phyloP scores from a whole-genome alignment of 64 coral and sea anemone species.

The Orbicella faveolata region DNA sequence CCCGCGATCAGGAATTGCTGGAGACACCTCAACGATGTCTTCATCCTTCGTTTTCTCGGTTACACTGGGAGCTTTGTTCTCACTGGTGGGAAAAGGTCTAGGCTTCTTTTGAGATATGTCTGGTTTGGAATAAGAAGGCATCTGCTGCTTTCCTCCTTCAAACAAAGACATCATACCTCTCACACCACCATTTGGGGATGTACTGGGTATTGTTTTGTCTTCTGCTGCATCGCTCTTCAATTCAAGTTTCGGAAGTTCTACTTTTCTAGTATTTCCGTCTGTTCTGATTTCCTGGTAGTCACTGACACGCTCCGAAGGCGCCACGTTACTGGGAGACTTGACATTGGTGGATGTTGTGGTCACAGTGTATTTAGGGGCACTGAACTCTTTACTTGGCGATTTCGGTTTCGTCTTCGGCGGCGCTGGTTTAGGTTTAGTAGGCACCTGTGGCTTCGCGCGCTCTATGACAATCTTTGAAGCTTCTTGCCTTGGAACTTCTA shows the following conservation, averaged over 20 bases:
- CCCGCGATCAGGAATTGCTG: not conserved
- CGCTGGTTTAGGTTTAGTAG: slow-evolving; percentile 18
- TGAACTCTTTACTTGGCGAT: not conserved
- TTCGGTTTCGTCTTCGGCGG: slow-evolving; percentile 40
- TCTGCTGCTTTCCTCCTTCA: slow-evolving; percentile 13
- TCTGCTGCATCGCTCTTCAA: not conserved
- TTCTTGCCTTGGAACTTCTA: not conserved
- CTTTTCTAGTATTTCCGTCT: not conserved
- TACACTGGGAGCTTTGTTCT: not conserved
- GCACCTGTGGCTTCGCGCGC: not conserved
- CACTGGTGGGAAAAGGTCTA: not conserved
- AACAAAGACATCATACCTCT: slow-evolving; percentile 40
- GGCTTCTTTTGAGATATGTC: slow-evolving; percentile 28
- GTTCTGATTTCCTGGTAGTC: not conserved
- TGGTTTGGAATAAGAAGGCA: slow-evolving; percentile 53
- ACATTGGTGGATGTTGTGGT: not conserved
- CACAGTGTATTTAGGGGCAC: not conserved
- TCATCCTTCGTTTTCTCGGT: not conserved
- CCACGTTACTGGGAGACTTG: not conserved
- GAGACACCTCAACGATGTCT: not conserved
- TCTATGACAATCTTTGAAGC: not conserved
- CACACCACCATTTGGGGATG: not conserved
- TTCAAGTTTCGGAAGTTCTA: not conserved
- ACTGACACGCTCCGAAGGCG: not conserved
- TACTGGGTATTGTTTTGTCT: not conserved